Evolutionary conservation across 2,888 invertebrate genomes (phyloP).

Genomic region (Matsumyia berberina): DNA sequence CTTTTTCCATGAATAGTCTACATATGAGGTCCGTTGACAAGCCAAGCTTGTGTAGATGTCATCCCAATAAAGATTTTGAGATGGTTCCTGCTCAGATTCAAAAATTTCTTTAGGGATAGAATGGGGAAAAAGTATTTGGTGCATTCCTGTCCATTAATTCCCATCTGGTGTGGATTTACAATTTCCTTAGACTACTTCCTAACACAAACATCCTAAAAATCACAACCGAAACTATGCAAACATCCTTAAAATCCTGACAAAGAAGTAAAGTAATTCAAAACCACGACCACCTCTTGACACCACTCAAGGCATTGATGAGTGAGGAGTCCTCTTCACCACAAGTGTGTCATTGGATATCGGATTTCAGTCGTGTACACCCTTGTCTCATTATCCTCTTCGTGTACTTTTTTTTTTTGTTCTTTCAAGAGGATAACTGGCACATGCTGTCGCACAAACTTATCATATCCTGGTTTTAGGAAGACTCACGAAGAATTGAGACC

Average conservation of each 20-base stretch:
- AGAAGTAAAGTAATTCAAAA: conserved; percentile 55
- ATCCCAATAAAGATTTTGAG: too few relatives aligned
- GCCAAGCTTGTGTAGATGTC: too few relatives aligned
- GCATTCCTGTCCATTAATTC: background rate
- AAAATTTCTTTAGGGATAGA: too few relatives aligned
- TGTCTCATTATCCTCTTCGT: conserved; percentile 41
- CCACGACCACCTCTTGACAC: conserved; percentile 57
- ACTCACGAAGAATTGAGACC: conserved; percentile 53
- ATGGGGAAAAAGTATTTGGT: too few relatives aligned
- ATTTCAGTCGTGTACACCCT: conserved; percentile 52
- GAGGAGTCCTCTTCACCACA: conserved; percentile 53
- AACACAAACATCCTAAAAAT: conserved; percentile 17
- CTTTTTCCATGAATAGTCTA: too few relatives aligned
- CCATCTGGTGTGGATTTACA: too few relatives aligned
- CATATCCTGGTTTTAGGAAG: conserved; percentile 2
- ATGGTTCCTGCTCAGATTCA: too few relatives aligned
- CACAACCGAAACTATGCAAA: conserved; percentile 16
- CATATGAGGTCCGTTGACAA: too few relatives aligned
- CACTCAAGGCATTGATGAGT: conserved; percentile 42
- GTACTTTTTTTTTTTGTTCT: conserved; percentile 1
- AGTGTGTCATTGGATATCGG: conserved; percentile 70
- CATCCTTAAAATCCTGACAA: conserved; percentile 23
- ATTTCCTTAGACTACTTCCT: conserved; percentile 18
- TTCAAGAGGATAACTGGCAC: conserved; percentile 47
- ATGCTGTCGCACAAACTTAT: conserved; percentile 40